phyloP scores from a whole-genome alignment of 1,140 invertebrate genomes.

The Eriocheir sinensis region DNA sequence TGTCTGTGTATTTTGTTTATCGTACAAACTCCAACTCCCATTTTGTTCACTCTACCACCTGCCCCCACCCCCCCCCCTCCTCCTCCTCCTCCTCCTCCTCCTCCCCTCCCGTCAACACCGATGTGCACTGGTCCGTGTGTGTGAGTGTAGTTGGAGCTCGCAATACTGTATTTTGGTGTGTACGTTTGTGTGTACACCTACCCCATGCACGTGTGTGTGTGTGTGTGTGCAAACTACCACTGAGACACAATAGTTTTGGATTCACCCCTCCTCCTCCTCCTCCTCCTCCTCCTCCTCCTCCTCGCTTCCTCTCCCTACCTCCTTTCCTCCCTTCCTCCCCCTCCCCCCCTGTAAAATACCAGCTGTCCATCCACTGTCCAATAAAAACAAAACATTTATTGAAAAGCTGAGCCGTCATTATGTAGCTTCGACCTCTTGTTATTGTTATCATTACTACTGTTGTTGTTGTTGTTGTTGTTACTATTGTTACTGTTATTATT shows the following conservation, averaged over 20 bases:
- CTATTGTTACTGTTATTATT: not conserved
- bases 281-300: not conserved
- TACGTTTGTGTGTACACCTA: not conserved
- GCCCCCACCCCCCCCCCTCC: not conserved
- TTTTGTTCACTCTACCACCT: not conserved
- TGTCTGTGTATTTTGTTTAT: not conserved
- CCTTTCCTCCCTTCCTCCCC: not conserved
- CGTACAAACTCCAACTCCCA: not conserved
- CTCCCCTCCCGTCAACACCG: not conserved
- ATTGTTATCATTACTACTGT: not conserved
- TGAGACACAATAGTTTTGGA: conserved; percentile 3
- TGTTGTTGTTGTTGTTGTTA: not conserved
- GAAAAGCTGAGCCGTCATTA: not conserved
- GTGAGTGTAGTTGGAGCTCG: not conserved
- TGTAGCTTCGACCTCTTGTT: not conserved
- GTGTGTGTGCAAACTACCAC: conserved; percentile 21
- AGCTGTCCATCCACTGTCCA: not conserved
- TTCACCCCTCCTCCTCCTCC: not conserved
- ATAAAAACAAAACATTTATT: not conserved
- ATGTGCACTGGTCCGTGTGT: not conserved
- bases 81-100: not conserved
- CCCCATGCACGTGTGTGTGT: not conserved
- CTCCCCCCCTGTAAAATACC: not conserved
- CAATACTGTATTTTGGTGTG: conserved; percentile 5
- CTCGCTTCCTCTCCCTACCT: not conserved